These are phyloP conservation scores for Noturus placidus DNA, from an alignment of 2,113 vertebrate species.

Conservation along the genomic window DNA sequence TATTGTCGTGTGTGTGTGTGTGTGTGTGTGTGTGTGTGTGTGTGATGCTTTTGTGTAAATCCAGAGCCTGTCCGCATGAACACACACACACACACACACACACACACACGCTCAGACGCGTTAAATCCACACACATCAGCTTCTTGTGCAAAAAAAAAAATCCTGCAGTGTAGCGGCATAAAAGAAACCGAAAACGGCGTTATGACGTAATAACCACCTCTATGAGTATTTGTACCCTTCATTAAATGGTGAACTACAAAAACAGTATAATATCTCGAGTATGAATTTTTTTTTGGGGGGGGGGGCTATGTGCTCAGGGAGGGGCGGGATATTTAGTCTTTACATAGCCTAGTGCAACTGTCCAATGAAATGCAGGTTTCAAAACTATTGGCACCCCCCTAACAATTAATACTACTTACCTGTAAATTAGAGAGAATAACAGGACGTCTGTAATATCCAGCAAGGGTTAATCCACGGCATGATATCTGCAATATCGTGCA, in stretches of 20 bases:
- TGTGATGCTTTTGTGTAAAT: slow-evolving; percentile 1
- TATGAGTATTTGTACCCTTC: not conserved
- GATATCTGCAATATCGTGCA: too few relatives aligned
- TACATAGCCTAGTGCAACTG: not conserved
- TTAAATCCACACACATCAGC: not conserved
- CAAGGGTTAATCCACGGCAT: too few relatives aligned
- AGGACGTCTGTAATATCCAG: not conserved
- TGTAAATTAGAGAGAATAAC: not conserved
- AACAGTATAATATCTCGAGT: not conserved
- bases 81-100: slow-evolving; percentile 18
- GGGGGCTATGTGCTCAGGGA: too few relatives aligned
- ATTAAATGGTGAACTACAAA: not conserved
- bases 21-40: not conserved
- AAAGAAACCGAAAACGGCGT: not conserved
- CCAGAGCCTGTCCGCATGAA: slow-evolving; percentile 1
- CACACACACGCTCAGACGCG: not conserved
- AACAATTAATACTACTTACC: not conserved
- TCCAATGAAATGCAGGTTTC: not conserved
- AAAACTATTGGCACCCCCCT: not conserved
- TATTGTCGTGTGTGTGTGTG: not conserved
- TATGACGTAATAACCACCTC: slow-evolving; percentile 5
- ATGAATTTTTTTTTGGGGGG: not conserved
- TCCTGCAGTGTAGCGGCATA: not conserved
- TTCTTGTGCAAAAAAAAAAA: not conserved
- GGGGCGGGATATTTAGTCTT: not conserved